These are phyloP conservation scores for Metellina segmentata DNA, from an alignment of 2,888 invertebrate species.

Conservation along the genomic window DNA sequence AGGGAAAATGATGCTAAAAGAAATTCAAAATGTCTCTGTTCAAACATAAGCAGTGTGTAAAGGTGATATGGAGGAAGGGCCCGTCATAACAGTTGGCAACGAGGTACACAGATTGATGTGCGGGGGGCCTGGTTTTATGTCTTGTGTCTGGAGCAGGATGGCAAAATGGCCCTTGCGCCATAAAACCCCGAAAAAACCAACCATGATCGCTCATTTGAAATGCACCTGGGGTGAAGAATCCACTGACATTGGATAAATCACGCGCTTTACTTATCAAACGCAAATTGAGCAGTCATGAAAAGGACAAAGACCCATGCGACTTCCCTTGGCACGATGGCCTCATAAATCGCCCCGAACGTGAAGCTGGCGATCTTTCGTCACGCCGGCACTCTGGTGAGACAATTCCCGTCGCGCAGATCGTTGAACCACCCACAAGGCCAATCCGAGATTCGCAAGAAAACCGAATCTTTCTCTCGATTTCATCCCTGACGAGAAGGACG, in stretches of 20 bases:
- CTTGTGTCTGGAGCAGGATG: too few relatives aligned
- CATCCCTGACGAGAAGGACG: conserved; percentile 23
- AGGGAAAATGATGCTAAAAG: too few relatives aligned
- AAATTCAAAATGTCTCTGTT: too few relatives aligned
- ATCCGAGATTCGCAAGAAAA: conserved; percentile 1
- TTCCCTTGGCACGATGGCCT: conserved; percentile 26
- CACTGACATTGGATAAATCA: background rate
- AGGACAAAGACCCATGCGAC: conserved; percentile 28
- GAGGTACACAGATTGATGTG: too few relatives aligned
- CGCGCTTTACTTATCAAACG: background rate
- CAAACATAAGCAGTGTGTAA: too few relatives aligned
- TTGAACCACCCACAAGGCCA: conserved; percentile 43
- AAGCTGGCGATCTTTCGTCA: conserved; percentile 10
- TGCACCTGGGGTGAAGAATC: too few relatives aligned
- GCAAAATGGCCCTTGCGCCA: too few relatives aligned
- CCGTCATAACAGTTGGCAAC: too few relatives aligned
- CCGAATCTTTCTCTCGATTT: conserved; percentile 12
- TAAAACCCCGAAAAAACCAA: too few relatives aligned
- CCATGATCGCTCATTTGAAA: too few relatives aligned
- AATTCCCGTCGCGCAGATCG: conserved; percentile 9
- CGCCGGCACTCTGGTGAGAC: conserved; percentile 9
- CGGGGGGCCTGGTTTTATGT: too few relatives aligned
- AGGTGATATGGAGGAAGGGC: too few relatives aligned
- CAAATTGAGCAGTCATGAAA: background rate
- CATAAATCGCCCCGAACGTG: background rate